Evolutionary conservation across 1,140 invertebrate genomes (phyloP).

Genomic region (Cepaea nemoralis): DNA sequence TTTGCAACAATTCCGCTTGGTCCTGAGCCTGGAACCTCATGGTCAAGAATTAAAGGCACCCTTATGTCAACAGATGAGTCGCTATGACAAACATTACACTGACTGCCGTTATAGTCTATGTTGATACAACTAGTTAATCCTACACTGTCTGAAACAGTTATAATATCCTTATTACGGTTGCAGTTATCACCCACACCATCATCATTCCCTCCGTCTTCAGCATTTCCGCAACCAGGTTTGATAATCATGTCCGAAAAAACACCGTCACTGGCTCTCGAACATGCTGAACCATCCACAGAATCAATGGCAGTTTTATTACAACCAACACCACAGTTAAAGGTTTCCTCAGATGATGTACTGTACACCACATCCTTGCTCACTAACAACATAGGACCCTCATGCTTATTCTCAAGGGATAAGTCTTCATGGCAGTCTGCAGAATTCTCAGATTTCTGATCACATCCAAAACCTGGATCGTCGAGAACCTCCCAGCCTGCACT

Average conservation of each 20-base stretch:
- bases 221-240: too few relatives aligned
- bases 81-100: neutral
- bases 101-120: neutral
- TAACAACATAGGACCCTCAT: too few relatives aligned
- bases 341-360: neutral
- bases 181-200: neutral
- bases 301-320: neutral
- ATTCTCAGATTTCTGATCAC: neutral
- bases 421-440: neutral
- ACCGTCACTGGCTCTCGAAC: neutral
- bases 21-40: neutral
- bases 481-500: neutral
- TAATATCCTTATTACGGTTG: neutral
- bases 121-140: neutral
- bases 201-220: too few relatives aligned
- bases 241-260: neutral
- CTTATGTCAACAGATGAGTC: neutral
- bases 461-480: neutral
- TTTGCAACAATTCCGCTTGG: neutral
- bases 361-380: neutral
- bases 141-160: neutral
- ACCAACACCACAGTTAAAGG: neutral
- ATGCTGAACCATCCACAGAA: neutral
- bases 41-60: neutral
- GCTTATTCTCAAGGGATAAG: neutral